Conservation (phyloP, 2,797 vertebrate genomes). For the Parauchenoglanis punctatus region DNA sequence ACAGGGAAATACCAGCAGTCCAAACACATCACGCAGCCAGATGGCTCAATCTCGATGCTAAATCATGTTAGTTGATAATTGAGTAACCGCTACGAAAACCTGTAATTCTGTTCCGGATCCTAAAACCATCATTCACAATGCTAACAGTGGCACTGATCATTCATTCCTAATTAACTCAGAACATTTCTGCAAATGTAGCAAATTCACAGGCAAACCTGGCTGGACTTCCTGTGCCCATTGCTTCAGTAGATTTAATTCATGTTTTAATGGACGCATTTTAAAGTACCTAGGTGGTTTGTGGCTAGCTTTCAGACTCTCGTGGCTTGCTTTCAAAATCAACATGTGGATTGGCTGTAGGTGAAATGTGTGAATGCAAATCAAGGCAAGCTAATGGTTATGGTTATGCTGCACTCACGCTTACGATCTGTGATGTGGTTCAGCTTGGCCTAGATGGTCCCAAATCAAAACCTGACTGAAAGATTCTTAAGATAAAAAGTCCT, state of each 20-base stretch:
- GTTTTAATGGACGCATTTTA: constrained; percentile 4
- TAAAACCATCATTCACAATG: constrained; percentile 16
- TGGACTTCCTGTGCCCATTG: neutral
- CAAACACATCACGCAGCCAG: constrained; percentile 21
- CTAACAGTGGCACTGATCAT: constrained; percentile 25
- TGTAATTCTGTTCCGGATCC: constrained; percentile 11
- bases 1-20: neutral
- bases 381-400: neutral
- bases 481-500: neutral
- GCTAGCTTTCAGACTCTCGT: neutral
- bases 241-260: neutral
- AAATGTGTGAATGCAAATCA: neutral
- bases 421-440: neutral
- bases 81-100: neutral
- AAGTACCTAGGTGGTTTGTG: neutral
- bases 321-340: neutral
- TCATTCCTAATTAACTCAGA: constrained; percentile 12
- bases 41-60: constrained; percentile 19
- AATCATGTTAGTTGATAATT: constrained; percentile 32
- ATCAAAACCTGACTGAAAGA: neutral
- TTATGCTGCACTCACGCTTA: neutral
- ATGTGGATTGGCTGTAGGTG: neutral
- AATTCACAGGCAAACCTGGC: constrained; percentile 12
- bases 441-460: neutral
- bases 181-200: constrained; percentile 50